Base-by-base conservation (phyloP, 2,888 invertebrate genomes). In the Xanthorhoe spadicearia region DNA sequence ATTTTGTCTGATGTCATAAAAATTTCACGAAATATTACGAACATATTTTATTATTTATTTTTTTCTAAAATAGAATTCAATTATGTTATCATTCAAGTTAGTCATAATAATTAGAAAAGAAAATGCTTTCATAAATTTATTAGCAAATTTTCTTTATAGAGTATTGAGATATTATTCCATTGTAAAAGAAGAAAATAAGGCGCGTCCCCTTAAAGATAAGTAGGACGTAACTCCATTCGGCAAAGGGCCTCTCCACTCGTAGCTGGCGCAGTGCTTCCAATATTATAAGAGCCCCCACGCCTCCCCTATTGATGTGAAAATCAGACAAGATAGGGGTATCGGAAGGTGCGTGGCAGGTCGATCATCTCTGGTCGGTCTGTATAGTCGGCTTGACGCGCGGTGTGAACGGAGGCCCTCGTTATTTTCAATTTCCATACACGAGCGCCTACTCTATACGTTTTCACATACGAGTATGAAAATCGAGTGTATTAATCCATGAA, bases 381-480 rank as follows among this genome's bases (percentile, higher is more conserved):
- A 83, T 84, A 89, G 87, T 84, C 87, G 86, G 88, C 87, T 86
- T 87, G 88, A 86, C 84, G 89, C 89, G 87, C 87, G 85, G 87
- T 88, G 88, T 87, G 91, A 91, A 90, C 89, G 86, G 85, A 83
- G 86, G 86, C 83, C 85, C 90, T 92, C 92, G 90, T 92, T 92
- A 93, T 92, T 93, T 92, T 92, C 92, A 92, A 93, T 93, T 92
- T 92, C 90, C 91, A 90, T 90, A 90, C 90, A 88, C 88, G 87
- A 88, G 85, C 89, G 83, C 86, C 89, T 87, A 83, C 83, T 83
- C 85, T 89, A 81, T 86, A 88, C 84, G 82, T 87, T 87, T 87
- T 87, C 85, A 85, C 87, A 83, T 86, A 84, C 81, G 81, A 84
- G 83, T 87, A 85, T 85, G 86, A 86, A 84, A 81, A 79, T 82